Percentiles rank a stretch among this genome's conserved stretches.
Evolutionary conservation across 1,140 invertebrate species (phyloP).

Genomic region (Achroia grisella): DNA sequence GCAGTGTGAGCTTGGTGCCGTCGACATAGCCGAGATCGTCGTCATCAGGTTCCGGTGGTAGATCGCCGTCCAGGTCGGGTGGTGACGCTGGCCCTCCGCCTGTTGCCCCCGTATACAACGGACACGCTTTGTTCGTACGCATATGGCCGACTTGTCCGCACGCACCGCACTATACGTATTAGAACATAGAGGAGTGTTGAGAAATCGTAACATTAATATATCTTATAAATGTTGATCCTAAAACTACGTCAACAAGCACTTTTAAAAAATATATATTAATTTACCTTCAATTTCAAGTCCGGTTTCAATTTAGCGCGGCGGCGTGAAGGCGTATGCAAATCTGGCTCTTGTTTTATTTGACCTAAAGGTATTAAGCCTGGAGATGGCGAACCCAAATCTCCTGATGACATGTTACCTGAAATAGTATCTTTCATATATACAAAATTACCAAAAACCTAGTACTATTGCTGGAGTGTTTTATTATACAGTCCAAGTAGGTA

Average conservation of each 20-base stretch:
- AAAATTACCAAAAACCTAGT: too few species aligned
- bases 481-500: too few species aligned
- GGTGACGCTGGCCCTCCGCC: conserved; percentile 83
- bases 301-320: conserved; percentile 91
- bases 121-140: conserved; percentile 97
- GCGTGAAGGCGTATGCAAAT: conserved; percentile 76
- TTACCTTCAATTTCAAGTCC: conserved; percentile 88
- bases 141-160: conserved; percentile 92
- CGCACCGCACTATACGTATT: conserved; percentile 91
- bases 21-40: conserved; percentile 94
- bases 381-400: conserved; percentile 40
- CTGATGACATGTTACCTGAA: conserved; percentile 13
- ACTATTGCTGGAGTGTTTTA: too few species aligned
- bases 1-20: conserved; percentile 90
- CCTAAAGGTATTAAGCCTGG: conserved; percentile 51
- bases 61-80: conserved; percentile 77
- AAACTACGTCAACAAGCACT: too few species aligned
- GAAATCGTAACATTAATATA: too few species aligned
- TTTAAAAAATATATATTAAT: not conserved
- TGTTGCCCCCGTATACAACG: conserved; percentile 86
- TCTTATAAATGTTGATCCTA: too few species aligned
- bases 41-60: conserved; percentile 81
- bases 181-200: too few species aligned
- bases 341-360: conserved; percentile 74
- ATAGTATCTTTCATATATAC: too few species aligned